Conservation (phyloP, 2,113 vertebrate species). For the Ceyx cyanopectus region DNA sequence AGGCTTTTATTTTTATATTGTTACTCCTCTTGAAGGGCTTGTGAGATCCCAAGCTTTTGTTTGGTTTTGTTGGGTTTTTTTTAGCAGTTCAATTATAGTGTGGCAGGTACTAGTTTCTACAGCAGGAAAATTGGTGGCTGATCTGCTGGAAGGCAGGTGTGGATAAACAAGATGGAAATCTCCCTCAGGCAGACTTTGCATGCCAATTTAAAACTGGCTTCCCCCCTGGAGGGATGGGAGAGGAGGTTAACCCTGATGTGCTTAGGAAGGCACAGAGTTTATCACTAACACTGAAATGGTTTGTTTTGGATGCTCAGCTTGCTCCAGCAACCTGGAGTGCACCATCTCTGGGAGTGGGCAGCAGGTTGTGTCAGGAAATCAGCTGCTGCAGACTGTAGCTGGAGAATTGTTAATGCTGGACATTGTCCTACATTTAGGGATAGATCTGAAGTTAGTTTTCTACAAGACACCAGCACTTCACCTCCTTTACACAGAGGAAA, state of each 20-base stretch:
- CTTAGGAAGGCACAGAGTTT: background rate
- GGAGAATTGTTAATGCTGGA: background rate
- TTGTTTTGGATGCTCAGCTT: background rate
- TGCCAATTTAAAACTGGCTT: conserved; percentile 10
- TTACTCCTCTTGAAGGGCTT: background rate
- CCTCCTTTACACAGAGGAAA: no score
- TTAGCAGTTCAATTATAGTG: background rate
- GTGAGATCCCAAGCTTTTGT: background rate
- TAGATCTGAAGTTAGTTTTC: background rate
- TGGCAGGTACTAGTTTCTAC: background rate
- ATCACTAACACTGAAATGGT: background rate
- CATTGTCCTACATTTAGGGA: background rate
- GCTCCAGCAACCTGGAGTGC: background rate
- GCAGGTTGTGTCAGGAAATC: background rate
- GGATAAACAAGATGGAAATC: conserved; percentile 21
- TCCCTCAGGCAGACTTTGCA: background rate
- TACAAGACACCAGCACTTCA: background rate
- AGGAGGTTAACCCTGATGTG: background rate
- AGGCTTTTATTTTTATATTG: background rate
- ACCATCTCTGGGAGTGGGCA: background rate
- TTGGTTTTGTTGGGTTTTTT: background rate
- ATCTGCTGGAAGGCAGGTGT: background rate
- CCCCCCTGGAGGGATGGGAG: background rate
- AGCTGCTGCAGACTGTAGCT: background rate
- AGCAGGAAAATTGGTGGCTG: background rate